These are phyloP conservation scores for Pristionchus arcanus DNA, from an alignment of 2,888 invertebrate species.

Conservation along the genomic window DNA sequence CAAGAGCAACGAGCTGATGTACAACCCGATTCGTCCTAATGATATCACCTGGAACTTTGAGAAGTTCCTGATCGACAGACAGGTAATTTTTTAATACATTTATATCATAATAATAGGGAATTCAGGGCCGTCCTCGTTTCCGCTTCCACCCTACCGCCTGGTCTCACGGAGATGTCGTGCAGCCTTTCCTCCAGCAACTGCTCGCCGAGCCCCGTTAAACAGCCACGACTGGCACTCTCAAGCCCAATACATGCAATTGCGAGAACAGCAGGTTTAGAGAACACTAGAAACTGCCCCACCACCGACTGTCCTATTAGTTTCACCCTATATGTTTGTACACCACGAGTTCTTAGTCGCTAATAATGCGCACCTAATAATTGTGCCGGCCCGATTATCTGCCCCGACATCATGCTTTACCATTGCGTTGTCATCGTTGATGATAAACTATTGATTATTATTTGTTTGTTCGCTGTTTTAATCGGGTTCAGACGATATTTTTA, in stretches of 20 bases:
- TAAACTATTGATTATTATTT: constrained; percentile 32
- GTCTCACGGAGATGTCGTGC: constrained; percentile 77
- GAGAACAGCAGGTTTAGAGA: constrained; percentile 38
- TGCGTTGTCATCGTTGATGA: constrained; percentile 16
- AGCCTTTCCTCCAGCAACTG: constrained; percentile 73
- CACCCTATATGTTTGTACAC: constrained; percentile 37
- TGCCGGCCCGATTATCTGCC: constrained; percentile 10
- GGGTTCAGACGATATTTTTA: background rate
- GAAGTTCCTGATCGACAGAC: constrained; percentile 78
- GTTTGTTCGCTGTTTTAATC: background rate
- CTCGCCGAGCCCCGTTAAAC: constrained; percentile 63
- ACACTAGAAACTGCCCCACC: constrained; percentile 32
- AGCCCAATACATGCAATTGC: constrained; percentile 38
- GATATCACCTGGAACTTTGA: constrained; percentile 79
- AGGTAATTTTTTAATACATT: constrained; percentile 50
- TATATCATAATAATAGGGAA: background rate
- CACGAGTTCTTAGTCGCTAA: constrained; percentile 44
- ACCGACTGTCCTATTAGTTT: background rate
- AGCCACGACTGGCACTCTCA: background rate
- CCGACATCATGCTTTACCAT: constrained; percentile 23
- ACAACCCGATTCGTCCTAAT: constrained; percentile 75
- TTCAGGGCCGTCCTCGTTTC: constrained; percentile 77
- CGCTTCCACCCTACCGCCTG: constrained; percentile 79
- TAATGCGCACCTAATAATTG: constrained; percentile 43
- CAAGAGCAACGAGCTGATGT: constrained; percentile 77